These are phyloP conservation scores for Chloroclystis v-ata DNA, from an alignment of 2,888 invertebrate species.

Conservation along the genomic window DNA sequence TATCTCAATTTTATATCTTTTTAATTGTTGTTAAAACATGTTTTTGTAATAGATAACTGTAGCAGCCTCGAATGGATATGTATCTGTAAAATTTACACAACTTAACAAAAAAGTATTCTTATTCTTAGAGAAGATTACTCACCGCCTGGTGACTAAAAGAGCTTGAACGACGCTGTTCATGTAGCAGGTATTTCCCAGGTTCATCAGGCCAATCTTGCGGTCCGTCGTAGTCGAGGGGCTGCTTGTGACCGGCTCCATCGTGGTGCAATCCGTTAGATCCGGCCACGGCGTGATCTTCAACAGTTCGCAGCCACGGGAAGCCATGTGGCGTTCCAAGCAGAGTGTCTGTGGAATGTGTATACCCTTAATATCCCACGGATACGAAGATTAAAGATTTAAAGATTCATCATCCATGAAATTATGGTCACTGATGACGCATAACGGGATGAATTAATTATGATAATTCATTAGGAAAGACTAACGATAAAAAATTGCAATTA, in stretches of 20 bases:
- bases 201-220: not conserved
- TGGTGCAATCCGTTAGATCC: slow-evolving; percentile 35
- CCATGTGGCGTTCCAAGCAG: slow-evolving; percentile 68
- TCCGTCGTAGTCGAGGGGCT: slow-evolving; percentile 43
- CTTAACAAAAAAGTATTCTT: no score
- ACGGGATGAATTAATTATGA: no score
- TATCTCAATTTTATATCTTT: no score
- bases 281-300: slow-evolving; percentile 53
- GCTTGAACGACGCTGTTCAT: slow-evolving; percentile 93
- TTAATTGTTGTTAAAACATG: no score
- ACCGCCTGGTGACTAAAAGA: slow-evolving; percentile 87
- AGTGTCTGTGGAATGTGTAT: slow-evolving; percentile 36
- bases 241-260: slow-evolving; percentile 32
- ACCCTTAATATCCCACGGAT: not conserved
- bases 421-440: no score
- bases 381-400: no score
- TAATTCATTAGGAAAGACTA: no score
- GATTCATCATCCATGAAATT: no score
- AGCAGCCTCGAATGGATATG: no score
- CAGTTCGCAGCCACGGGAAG: slow-evolving; percentile 51
- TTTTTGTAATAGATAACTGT: no score
- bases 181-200: slow-evolving; percentile 90
- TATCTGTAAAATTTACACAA: no score
- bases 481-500: no score
- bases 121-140: slow-evolving; percentile 57